A percentile compares a stretch with the other conserved stretches of the same genome.
These are phyloP conservation scores for Leucoptera coffeella DNA, from an alignment of 2,888 invertebrate genomes.

Conservation along the genomic window DNA sequence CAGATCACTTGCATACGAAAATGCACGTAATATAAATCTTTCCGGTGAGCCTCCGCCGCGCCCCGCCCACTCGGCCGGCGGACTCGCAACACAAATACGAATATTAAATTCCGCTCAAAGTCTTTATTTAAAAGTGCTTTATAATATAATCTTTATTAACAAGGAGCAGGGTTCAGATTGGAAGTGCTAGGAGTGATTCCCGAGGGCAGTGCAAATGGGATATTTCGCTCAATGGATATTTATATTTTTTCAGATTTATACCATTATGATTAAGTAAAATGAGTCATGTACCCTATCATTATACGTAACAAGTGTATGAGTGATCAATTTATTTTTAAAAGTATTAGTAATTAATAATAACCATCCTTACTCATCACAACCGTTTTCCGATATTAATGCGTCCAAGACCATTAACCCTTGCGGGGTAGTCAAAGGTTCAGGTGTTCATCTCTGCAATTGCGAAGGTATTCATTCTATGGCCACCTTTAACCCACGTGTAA, in stretches of 20 bases:
- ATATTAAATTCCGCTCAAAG: conserved; percentile 48
- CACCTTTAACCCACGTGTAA: no score
- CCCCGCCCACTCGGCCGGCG: conserved; percentile 45
- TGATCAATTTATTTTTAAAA: no score
- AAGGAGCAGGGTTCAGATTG: not conserved
- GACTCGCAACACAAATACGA: conserved; percentile 29
- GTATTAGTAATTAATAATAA: no score
- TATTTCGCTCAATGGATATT: conserved; percentile 34
- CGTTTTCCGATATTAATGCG: no score
- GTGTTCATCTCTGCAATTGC: no score
- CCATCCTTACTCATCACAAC: no score
- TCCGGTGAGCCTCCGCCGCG: conserved; percentile 43
- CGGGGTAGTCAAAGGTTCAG: no score
- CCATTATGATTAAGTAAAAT: conserved; percentile 35
- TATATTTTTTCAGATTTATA: conserved; percentile 44
- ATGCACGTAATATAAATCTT: conserved; percentile 53
- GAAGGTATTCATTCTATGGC: no score
- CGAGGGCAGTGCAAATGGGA: conserved; percentile 12
- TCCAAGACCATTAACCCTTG: no score
- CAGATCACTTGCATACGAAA: conserved; percentile 48
- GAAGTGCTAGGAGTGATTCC: conserved; percentile 1
- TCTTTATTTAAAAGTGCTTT: conserved; percentile 27
- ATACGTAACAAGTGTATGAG: no score
- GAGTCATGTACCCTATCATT: no score
- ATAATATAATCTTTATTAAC: not conserved